phyloP scores from a whole-genome alignment of 2,797 vertebrate genomes.

The Cygnus olor region DNA sequence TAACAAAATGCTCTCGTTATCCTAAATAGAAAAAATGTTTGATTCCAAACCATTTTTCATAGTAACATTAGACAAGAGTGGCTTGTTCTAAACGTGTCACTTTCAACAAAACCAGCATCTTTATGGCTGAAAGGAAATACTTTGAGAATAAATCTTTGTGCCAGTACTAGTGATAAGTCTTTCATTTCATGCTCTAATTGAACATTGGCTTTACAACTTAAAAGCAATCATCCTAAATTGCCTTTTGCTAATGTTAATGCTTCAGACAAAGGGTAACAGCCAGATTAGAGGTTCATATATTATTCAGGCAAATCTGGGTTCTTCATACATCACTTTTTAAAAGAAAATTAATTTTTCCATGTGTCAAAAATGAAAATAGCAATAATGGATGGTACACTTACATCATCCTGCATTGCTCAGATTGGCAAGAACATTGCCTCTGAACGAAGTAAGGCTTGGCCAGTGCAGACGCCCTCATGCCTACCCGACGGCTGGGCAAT shows the following conservation, averaged over 20 bases:
- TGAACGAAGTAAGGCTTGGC: not conserved
- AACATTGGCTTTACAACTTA: constrained; percentile 61
- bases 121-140: constrained; percentile 46
- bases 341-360: constrained; percentile 61
- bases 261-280: constrained; percentile 64
- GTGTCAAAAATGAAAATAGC: constrained; percentile 37
- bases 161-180: constrained; percentile 49
- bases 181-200: constrained; percentile 69
- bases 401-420: constrained; percentile 11
- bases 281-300: constrained; percentile 60
- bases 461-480: fast-evolving
- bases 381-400: constrained; percentile 33
- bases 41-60: constrained; percentile 33
- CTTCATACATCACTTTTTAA: constrained; percentile 46
- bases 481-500: not conserved
- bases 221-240: constrained; percentile 68
- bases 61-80: constrained; percentile 33
- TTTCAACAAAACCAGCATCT: constrained; percentile 42
- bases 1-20: not conserved
- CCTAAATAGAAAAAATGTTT: constrained; percentile 36
- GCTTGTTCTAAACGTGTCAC: constrained; percentile 47
- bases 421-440: constrained; percentile 8
- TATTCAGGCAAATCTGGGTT: constrained; percentile 53
- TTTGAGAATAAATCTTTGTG: constrained; percentile 45
- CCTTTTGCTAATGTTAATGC: constrained; percentile 59